Evolutionary conservation across 2,113 vertebrate genomes (phyloP), one percentile per base, ranked within the genome.

Genomic region (Laticauda colubrina): DNA sequence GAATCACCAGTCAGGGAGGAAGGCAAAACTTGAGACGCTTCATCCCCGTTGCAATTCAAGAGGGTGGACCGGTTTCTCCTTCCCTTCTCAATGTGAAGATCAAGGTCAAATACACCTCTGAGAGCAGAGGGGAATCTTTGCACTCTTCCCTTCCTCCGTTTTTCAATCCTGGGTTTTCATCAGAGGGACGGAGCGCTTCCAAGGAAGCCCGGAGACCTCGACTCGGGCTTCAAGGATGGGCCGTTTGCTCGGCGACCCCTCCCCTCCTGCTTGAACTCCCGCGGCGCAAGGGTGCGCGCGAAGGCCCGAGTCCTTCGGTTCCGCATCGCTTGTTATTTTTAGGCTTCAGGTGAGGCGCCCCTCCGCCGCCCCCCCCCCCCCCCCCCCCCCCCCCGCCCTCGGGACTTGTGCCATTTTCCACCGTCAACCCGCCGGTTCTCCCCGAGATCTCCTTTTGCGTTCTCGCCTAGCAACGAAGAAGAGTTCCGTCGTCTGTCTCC

Each of bases 81-180:
- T 94, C 91, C 94, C 90, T 64, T 61, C 93, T 61, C 97, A 97
- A 95, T 97, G 97, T 97, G 96, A 97, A 45, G 0, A 93, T 97
- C 97, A 98, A 98, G 98, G 98, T 98, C 97, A 81, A 81, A 43
- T 81, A 98, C 51, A 2, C 88, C 57, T 90, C 96, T 94, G 51
- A 12, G 88, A 29, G 89, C 94, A 23, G 20, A 14, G 85, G 45
- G 26, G 34, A 39, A 12, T 1, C 29, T n/a, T 4, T 18, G 5
- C 64, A 43, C 15, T 11, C 5, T 43, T 0, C 9, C 56, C 75
- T 57, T n/a, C 26, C 23, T 48, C 10, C 45, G 34, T 3, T 18
- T 34, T 43, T 0, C 5, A 51, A 11, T 39, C 0, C 0, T 3
- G 26, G 4, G 2, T n/a, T 59, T 61, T 90, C 20, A 14, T 18